Base-by-base conservation (phyloP, 2,888 invertebrate genomes). In the Lasioglossum leucozonium region DNA sequence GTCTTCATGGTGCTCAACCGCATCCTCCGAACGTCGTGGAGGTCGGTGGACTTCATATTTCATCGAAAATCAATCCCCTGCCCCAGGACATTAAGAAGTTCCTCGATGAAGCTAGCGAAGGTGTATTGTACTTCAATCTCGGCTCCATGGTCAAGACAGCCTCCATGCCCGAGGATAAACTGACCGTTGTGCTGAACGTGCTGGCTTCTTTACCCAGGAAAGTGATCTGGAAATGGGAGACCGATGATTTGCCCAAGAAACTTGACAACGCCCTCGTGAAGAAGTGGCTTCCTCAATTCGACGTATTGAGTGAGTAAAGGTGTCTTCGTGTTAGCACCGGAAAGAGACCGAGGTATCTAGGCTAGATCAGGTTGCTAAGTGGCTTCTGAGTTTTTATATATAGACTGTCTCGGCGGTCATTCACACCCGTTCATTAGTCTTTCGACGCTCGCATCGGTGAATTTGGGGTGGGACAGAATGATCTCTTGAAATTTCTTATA, bases 271-370 rank as follows among this genome's bases (percentile, higher is more conserved):
- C 97, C 13, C 96, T 96, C 93, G 94, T 96, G 11, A 95, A 95
- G 69, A 96, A 96, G 84, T 98, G 97, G 97, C 93, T 97, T 90
- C 98, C 98, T 0, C 98, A 98, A 93, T 96, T 97, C 91, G 97
- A 97, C 92, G 96, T 98, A 92, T 95, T 98, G 80, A 97, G 98
- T 98, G 95, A 96, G 97, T 96, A 62, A 72, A 37, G 5, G 13
- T 67, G 37, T n/a, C 16, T 30, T 34, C 34, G 22, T 37, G 34
- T 67, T 34, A 18, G 55, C 10, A 3, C 1, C 10, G 8, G 6
- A 22, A 51, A 22, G 22, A 18, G 51, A 3, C 22, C 51, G 22
- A 51, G 22, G 5, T 4, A 47, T 18, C 22, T 51, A 22, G 18
- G 22, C 0, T 51, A 22, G 51, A 2, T 51, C 51, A 51, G 2